A percentile compares a stretch with the other conserved stretches of the same genome.
These are phyloP conservation scores for Neoarius graeffei DNA, from an alignment of 2,113 vertebrate species.

Conservation along the genomic window DNA sequence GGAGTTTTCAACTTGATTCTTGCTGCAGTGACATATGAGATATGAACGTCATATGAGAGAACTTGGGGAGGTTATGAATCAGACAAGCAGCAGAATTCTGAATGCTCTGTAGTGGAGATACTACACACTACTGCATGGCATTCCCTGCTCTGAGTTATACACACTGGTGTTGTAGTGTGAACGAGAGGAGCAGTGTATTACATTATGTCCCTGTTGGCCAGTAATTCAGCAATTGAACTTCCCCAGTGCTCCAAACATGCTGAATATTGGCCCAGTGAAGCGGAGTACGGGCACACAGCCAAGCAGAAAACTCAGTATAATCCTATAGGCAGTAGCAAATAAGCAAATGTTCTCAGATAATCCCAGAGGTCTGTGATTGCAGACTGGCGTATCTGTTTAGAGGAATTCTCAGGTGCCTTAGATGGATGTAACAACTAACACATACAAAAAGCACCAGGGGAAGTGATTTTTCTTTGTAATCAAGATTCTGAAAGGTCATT, in stretches of 20 bases:
- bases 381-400: constrained; percentile 40
- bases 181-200: constrained; percentile 24
- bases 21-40: background rate
- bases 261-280: constrained; percentile 56
- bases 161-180: constrained; percentile 6
- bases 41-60: too few relatives aligned
- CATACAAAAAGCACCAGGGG: background rate
- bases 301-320: constrained; percentile 69
- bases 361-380: constrained; percentile 50
- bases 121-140: background rate
- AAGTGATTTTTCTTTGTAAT: constrained; percentile 20
- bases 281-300: constrained; percentile 63
- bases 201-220: constrained; percentile 40
- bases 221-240: constrained; percentile 61
- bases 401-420: constrained; percentile 61
- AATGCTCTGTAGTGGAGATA: too few relatives aligned
- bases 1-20: background rate
- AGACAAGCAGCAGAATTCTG: background rate
- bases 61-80: background rate
- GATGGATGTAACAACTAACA: constrained; percentile 25
- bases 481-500: constrained; percentile 16
- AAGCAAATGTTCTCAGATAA: constrained; percentile 47
- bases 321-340: constrained; percentile 70
- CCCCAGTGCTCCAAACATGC: constrained; percentile 62
- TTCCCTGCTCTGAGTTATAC: background rate